These are phyloP conservation scores for Chanos chanos DNA, from an alignment of 2,797 vertebrate species.

Conservation along the genomic window DNA sequence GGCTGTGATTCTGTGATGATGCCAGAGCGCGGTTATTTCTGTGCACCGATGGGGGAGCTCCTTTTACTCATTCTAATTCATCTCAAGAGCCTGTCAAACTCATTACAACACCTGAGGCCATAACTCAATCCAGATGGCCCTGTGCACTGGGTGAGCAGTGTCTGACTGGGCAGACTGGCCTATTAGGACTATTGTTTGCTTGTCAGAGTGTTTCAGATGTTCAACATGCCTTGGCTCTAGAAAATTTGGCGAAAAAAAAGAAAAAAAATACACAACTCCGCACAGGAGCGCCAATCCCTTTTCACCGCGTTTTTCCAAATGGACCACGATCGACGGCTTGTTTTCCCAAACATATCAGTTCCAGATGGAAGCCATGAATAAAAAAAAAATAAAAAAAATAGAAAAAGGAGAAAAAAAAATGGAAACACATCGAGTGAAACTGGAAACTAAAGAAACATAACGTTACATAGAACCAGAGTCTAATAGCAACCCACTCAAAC, in stretches of 20 bases:
- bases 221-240: too few relatives aligned
- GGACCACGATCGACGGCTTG: constrained; percentile 68
- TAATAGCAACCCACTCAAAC: constrained; percentile 38
- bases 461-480: constrained; percentile 23
- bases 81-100: constrained; percentile 59
- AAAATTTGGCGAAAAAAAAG: constrained; percentile 56
- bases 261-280: too few relatives aligned
- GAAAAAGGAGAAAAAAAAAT: constrained; percentile 73
- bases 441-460: constrained; percentile 75
- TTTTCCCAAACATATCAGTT: constrained; percentile 78
- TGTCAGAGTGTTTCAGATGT: too few relatives aligned
- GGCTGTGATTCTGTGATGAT: too few relatives aligned
- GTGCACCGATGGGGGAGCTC: too few relatives aligned
- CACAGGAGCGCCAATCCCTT: constrained; percentile 35
- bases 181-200: too few relatives aligned
- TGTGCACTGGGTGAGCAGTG: too few relatives aligned
- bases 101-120: constrained; percentile 59
- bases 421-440: constrained; percentile 74
- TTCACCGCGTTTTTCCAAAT: constrained; percentile 56
- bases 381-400: constrained; percentile 78
- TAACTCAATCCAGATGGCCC: too few relatives aligned
- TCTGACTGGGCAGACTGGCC: too few relatives aligned
- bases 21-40: too few relatives aligned
- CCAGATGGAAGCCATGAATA: constrained; percentile 79
- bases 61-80: too few relatives aligned